phyloP scores from a whole-genome alignment of 2,797 vertebrate genomes.

The Dermochelys coriacea region DNA sequence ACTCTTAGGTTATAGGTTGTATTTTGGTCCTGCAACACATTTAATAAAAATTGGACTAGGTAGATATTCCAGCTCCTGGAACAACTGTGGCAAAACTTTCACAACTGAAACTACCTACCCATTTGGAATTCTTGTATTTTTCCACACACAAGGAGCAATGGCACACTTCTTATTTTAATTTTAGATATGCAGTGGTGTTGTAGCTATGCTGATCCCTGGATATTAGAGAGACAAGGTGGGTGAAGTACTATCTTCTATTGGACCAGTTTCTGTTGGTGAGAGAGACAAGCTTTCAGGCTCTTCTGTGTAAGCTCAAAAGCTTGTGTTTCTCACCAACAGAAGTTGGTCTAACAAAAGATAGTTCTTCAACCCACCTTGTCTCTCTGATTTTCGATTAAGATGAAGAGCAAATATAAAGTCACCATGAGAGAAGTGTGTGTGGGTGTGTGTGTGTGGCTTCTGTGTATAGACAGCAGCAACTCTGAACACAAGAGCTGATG shows the following conservation, averaged over 20 bases:
- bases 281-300: background rate
- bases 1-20: background rate
- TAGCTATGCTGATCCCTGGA: background rate
- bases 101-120: background rate
- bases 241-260: background rate
- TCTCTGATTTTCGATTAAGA: background rate
- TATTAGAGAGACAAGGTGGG: background rate
- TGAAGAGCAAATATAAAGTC: background rate
- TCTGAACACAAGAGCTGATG: background rate
- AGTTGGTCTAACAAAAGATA: background rate
- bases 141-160: background rate
- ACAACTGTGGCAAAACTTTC: background rate
- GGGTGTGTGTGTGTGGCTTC: background rate
- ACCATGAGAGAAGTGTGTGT: background rate
- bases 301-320: background rate
- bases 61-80: background rate
- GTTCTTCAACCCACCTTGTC: background rate
- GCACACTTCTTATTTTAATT: background rate
- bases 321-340: background rate
- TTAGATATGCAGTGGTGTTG: background rate
- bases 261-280: background rate
- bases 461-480: background rate
- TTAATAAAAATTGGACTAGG: background rate
- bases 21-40: background rate
- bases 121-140: background rate